Percentiles rank a stretch among this genome's conserved stretches.
These are phyloP conservation scores for Porites cylindrica DNA, from an alignment of 92 coral and sea anemone species.

Conservation along the genomic window DNA sequence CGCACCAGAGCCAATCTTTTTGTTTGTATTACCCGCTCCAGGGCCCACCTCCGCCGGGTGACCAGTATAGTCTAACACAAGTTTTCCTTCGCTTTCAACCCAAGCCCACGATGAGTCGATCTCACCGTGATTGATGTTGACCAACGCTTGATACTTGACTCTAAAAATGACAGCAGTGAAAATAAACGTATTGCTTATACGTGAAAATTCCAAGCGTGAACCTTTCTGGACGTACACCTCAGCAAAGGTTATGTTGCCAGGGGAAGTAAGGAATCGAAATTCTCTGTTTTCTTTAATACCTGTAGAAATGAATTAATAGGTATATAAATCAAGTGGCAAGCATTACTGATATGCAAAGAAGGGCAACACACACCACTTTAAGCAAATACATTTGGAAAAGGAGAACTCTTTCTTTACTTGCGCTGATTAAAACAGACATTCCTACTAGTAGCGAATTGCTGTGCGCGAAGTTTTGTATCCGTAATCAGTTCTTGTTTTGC, in stretches of 20 bases:
- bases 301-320: slow-evolving; percentile 1
- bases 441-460: too few species aligned
- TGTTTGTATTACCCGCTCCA: slow-evolving; percentile 80
- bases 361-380: too few species aligned
- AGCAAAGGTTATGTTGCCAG: slow-evolving; percentile 95
- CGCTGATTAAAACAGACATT: too few species aligned
- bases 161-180: slow-evolving; percentile 90
- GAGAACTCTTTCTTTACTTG: too few species aligned
- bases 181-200: slow-evolving; percentile 76
- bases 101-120: slow-evolving; percentile 98
- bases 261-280: slow-evolving; percentile 85
- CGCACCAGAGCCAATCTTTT: slow-evolving; percentile 90
- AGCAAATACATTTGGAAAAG: too few species aligned
- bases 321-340: too few species aligned
- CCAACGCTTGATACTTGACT: slow-evolving; percentile 86
- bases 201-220: slow-evolving; percentile 87
- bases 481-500: too few species aligned
- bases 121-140: slow-evolving; percentile 90
- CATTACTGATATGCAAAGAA: too few species aligned
- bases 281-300: slow-evolving; percentile 90
- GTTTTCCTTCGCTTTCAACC: slow-evolving; percentile 91
- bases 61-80: slow-evolving; percentile 90
- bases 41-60: slow-evolving; percentile 84
- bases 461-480: too few species aligned
- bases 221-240: slow-evolving; percentile 91